Evolutionary conservation across 2,797 vertebrate species (phyloP).

Genomic region (Epinephelus coioides): DNA sequence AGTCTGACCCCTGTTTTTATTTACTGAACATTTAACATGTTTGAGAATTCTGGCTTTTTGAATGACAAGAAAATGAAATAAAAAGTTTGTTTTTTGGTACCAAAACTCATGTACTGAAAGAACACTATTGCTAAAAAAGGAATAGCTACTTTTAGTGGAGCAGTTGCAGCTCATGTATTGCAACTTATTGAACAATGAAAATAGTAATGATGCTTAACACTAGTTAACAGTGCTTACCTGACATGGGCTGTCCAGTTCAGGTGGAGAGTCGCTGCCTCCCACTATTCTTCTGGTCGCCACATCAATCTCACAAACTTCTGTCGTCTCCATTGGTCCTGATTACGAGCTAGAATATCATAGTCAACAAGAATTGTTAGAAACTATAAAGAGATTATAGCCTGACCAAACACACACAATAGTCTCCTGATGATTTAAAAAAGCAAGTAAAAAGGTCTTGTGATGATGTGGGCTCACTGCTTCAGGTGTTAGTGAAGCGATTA

Average conservation of each 20-base stretch:
- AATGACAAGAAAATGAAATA: neutral
- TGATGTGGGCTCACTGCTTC: neutral
- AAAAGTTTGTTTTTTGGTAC: neutral
- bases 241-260: constrained; percentile 78
- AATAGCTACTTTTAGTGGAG: neutral
- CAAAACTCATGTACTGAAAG: neutral
- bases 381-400: no score
- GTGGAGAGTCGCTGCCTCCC: constrained; percentile 82
- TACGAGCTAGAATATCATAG: constrained; percentile 23
- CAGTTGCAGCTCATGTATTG: neutral
- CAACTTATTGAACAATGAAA: neutral
- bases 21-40: neutral
- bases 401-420: neutral
- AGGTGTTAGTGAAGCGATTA: neutral
- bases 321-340: constrained; percentile 84
- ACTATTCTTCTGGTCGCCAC: constrained; percentile 82
- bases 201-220: neutral
- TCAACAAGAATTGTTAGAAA: neutral
- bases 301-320: constrained; percentile 84
- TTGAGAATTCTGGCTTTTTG: neutral
- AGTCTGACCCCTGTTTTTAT: rapidly evolving
- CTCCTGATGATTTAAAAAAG: no score
- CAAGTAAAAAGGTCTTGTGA: no score
- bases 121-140: neutral
- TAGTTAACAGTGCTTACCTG: constrained; percentile 64